A percentile compares a stretch with the other conserved stretches of the same genome.
Evolutionary conservation across 1,140 invertebrate genomes (phyloP).

Genomic region (Rhyacophila brunnea): DNA sequence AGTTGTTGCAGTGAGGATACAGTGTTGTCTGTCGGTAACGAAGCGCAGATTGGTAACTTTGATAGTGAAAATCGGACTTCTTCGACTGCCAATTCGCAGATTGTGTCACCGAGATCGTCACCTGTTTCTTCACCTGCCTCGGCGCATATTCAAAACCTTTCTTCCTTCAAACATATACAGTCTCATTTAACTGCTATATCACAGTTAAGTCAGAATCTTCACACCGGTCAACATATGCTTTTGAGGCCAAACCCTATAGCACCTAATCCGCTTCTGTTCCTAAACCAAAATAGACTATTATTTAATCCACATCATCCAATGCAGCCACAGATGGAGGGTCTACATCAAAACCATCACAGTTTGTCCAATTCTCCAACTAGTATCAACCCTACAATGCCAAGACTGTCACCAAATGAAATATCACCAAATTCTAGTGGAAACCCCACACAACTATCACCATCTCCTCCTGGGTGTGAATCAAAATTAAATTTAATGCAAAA

Average conservation of each 20-base stretch:
- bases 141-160: slow-evolving; percentile 38
- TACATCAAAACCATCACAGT: slow-evolving; percentile 31
- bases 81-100: slow-evolving; percentile 32
- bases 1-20: slow-evolving; percentile 66
- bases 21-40: slow-evolving; percentile 66
- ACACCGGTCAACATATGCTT: slow-evolving; percentile 46
- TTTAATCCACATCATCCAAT: slow-evolving; percentile 40
- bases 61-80: slow-evolving; percentile 33
- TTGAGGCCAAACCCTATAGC: slow-evolving; percentile 50
- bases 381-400: slow-evolving; percentile 22
- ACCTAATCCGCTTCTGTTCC: slow-evolving; percentile 52
- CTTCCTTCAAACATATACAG: slow-evolving; percentile 60
- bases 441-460: slow-evolving; percentile 18
- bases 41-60: slow-evolving; percentile 45
- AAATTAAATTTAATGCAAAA: slow-evolving; percentile 33
- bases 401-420: slow-evolving; percentile 31
- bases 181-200: slow-evolving; percentile 60
- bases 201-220: slow-evolving; percentile 53
- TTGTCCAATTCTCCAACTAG: slow-evolving; percentile 31
- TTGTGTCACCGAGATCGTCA: slow-evolving; percentile 28
- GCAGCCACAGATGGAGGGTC: slow-evolving; percentile 18
- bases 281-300: slow-evolving; percentile 49
- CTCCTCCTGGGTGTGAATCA: slow-evolving; percentile 24
- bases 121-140: slow-evolving; percentile 32
- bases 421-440: slow-evolving; percentile 24